Evolutionary conservation across 2,888 invertebrate species (phyloP).

Genomic region (Endotricha flammealis): DNA sequence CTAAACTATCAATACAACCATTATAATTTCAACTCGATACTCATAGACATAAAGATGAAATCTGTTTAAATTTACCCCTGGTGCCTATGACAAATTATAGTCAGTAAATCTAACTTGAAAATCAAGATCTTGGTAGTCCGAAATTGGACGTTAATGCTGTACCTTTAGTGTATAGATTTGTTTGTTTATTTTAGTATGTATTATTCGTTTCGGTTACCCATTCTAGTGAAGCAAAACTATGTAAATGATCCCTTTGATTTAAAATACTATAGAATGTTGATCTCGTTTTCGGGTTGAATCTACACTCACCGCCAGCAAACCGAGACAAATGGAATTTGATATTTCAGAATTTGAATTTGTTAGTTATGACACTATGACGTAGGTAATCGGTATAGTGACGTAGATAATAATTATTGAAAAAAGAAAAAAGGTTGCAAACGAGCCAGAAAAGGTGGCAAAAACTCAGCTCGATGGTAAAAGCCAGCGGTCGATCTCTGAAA

Average conservation of each 20-base stretch:
- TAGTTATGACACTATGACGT: too few species aligned
- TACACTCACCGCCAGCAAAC: too few species aligned
- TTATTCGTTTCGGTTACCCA: not conserved
- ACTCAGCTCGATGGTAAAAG: too few species aligned
- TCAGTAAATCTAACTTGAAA: not conserved
- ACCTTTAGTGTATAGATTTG: not conserved
- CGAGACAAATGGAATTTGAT: too few species aligned
- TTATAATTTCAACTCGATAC: not conserved
- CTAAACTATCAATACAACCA: not conserved
- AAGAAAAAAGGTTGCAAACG: too few species aligned
- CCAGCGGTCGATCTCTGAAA: too few species aligned
- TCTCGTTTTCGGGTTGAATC: too few species aligned
- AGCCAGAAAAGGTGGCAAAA: too few species aligned
- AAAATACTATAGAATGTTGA: not conserved
- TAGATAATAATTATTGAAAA: too few species aligned
- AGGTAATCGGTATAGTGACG: too few species aligned
- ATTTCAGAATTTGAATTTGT: too few species aligned
- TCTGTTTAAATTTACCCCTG: not conserved
- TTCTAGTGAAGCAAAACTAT: conserved; percentile 1
- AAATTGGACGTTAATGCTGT: not conserved
- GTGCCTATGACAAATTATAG: not conserved
- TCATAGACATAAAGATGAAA: not conserved
- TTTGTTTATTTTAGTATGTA: not conserved
- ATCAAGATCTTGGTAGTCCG: not conserved
- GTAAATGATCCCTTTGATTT: conserved; percentile 1